Percentiles rank a stretch among this genome's conserved stretches.
Conservation (phyloP, 1,140 invertebrate genomes). For the Brachionus manjavacas region DNA sequence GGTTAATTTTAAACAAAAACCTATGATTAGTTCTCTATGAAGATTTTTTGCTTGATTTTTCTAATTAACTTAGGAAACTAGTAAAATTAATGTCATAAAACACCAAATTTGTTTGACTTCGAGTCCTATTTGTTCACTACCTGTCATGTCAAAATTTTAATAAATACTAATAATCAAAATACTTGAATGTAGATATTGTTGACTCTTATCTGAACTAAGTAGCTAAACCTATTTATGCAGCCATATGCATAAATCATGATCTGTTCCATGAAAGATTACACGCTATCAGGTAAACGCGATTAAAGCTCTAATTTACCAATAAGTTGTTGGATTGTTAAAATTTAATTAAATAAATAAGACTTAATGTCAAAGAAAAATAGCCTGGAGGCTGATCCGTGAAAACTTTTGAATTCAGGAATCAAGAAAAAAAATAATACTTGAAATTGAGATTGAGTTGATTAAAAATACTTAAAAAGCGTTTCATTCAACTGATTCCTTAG, state of each 20-base stretch:
- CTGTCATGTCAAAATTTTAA: conserved; percentile 25
- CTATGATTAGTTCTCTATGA: background rate
- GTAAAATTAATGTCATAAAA: conserved; percentile 1
- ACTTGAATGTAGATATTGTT: background rate
- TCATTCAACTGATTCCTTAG: background rate
- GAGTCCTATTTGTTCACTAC: background rate
- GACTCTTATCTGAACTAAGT: background rate
- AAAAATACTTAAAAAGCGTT: background rate
- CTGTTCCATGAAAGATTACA: background rate
- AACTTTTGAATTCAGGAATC: background rate
- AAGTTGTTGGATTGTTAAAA: background rate
- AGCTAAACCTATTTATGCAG: background rate
- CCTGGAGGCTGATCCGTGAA: background rate
- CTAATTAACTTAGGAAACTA: conserved; percentile 20
- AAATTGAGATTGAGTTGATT: background rate
- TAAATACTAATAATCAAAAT: background rate
- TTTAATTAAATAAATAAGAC: background rate
- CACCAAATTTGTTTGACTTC: background rate
- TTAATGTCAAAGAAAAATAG: background rate
- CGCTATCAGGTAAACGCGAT: background rate
- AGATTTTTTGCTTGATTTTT: conserved; percentile 3
- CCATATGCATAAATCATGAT: background rate
- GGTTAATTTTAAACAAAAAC: conserved; percentile 21
- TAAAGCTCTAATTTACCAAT: background rate
- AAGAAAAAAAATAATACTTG: background rate